A percentile compares a stretch with the other conserved stretches of the same genome.
phyloP scores from a whole-genome alignment of 2,113 vertebrate species.

The Clinocottus analis region DNA sequence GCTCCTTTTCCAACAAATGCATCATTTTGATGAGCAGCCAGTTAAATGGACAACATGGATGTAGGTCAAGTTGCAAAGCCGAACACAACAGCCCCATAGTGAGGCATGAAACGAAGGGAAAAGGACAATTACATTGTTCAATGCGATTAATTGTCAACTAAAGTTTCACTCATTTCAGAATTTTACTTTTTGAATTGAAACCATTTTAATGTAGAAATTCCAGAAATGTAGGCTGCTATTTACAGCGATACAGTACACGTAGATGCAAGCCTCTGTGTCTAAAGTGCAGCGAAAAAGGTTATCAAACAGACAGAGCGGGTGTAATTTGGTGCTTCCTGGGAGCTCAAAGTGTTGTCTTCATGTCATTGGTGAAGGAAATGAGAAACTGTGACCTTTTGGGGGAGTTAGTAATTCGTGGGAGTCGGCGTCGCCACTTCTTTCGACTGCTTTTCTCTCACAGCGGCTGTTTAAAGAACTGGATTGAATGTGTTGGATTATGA shows the following conservation, averaged over 20 bases:
- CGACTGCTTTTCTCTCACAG: conserved; percentile 34
- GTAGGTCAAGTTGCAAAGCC: background rate
- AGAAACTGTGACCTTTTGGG: conserved; percentile 59
- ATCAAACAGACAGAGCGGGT: background rate
- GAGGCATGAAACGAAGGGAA: background rate
- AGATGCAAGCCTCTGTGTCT: background rate
- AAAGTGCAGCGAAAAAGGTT: background rate
- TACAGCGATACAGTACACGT: background rate
- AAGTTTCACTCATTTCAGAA: no score
- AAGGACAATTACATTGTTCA: background rate
- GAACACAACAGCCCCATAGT: background rate
- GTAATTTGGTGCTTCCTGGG: conserved; percentile 17
- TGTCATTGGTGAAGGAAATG: conserved; percentile 40
- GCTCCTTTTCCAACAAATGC: no score
- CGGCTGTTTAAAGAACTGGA: conserved; percentile 11
- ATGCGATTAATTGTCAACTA: background rate
- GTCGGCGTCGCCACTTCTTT: conserved; percentile 36
- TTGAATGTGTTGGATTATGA: conserved; percentile 10
- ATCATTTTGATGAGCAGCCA: no score
- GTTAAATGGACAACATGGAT: no score
- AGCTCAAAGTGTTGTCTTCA: conserved; percentile 19
- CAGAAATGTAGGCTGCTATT: background rate
- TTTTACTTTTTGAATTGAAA: background rate
- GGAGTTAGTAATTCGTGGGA: conserved; percentile 45
- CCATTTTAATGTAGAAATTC: background rate